A percentile compares a stretch with the other conserved stretches of the same genome.
These are phyloP conservation scores for Otocyon megalotis DNA, from an alignment of 2,113 vertebrate genomes.

Conservation along the genomic window DNA sequence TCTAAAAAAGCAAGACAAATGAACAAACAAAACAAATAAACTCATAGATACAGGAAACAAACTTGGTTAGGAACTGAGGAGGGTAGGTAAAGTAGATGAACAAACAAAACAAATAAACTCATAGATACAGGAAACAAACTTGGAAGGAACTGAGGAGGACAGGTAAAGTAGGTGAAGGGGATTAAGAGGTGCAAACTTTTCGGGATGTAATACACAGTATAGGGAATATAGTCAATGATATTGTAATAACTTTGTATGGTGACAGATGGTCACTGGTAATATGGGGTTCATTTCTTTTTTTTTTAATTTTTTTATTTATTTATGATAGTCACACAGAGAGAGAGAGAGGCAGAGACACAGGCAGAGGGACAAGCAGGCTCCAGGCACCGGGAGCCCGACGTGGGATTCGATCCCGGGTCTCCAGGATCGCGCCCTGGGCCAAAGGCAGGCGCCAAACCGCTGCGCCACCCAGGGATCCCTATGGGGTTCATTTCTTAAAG, in stretches of 20 bases:
- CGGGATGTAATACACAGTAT: background rate
- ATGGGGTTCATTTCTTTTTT: background rate
- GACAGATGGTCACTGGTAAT: background rate
- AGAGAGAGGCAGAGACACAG: too few relatives aligned
- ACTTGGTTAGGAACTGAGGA: background rate
- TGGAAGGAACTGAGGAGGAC: background rate
- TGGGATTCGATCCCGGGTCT: too few relatives aligned
- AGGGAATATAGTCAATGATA: background rate
- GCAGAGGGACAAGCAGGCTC: too few relatives aligned
- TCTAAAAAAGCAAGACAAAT: background rate
- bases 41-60: background rate
- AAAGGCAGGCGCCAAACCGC: too few relatives aligned
- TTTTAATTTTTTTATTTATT: too few relatives aligned
- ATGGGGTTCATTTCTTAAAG: background rate
- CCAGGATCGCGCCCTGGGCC: too few relatives aligned
- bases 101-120: background rate
- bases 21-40: background rate
- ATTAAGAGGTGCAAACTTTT: background rate
- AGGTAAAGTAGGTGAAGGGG: background rate
- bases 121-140: background rate
- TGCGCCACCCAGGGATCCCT: too few relatives aligned
- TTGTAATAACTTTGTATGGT: background rate
- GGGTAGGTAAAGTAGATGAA: background rate
- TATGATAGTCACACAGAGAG: too few relatives aligned
- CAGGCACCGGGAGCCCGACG: too few relatives aligned